Evolutionary conservation across 2,113 vertebrate genomes (phyloP), one percentile per base, ranked within the genome.

Genomic region (Hippoglossus stenolepis): DNA sequence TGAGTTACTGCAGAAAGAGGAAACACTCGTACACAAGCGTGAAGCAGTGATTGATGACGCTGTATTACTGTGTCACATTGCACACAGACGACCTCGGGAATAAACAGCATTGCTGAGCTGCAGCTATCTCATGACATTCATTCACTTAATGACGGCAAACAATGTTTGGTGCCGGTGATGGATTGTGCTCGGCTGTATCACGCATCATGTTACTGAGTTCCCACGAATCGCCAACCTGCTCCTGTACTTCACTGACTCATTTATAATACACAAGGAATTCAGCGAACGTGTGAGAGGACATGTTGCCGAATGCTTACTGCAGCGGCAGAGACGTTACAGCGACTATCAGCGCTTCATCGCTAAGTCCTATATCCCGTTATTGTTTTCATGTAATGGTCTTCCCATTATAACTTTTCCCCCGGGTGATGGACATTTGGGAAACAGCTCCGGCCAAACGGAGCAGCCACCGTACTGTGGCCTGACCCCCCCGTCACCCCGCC

Each of bases 1-100:
- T 94, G 85, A 93, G 88, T 94, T 80, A 92, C 88, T 56, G 81
- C 79, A 88, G 90, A 93, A 93, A 94, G 92, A 89, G 94, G 94
- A 94, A 94, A 92, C 75, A 76, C 80, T 68, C 68, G 35, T 70
- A 83, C 73, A 76, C 73, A 66, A 77, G 82, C 77, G 51, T 71
- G 84, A 85, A 84, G 58, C 66, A 14, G 84, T 91, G 91, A 94
- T 93, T 85, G 84, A 94, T 94, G 88, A 81, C 64, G 23, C 78
- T 53, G 84, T 91, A 88, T 86, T 70, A 83, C 73, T 51, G 69
- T 85, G 89, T 88, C 82, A 86, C 72, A 81, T 35, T 74, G 89
- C 60, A 88, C 88, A 90, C 79, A 68, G 66, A 75, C 49, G 24
- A 80, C 78, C 75, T 86, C 1, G 85, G 86, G 82, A 88, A 85